Evolutionary conservation across 2,888 invertebrate genomes (phyloP), one percentile per base, ranked within the genome.

Genomic region (Lithosia quadra): DNA sequence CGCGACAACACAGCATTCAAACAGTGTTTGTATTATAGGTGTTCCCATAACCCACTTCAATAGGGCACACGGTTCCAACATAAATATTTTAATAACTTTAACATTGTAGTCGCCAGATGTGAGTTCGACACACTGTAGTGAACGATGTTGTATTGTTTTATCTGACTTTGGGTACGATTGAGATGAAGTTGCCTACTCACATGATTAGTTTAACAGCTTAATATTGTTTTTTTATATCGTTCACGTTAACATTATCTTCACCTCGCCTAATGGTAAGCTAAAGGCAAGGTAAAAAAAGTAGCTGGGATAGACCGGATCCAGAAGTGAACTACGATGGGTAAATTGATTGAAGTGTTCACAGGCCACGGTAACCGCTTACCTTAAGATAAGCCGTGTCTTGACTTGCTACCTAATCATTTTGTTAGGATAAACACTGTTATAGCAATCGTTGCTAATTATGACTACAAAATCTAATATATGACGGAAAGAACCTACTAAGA

Each of bases 31-130:
- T 78, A 78, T 85, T 24, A 81, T 77, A 82, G 72, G 75, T 72
- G 82, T 24, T 79, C 86, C 74, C 80, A 39, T 85, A 83, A 87
- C 88, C 87, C 75, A 85, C 74, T 84, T 86, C 59, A 69, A 75
- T 74, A 75, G 65, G 63, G 71, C 76, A 80, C 76, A 73, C 77
- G 66, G 66, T 71, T 72, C 77, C 79, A 78, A 69, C 73, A 79
- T 79, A 80, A 80, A 82, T 82, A 84, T 84, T 82, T 83, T 82
- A 84, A 83, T 82, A 82, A 76, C 78, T 76, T 79, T 77, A 71
- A 74, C 76, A 77, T 65, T 75, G 69, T 75, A 73, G 34, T 55
- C 53, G 59, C 67, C 77, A 75, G 72, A 79, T 77, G 73, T 79
- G 73, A 13, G n/a, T 13, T 56, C 63, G 33, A 43, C 43, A 65